Evolutionary conservation across 1,140 invertebrate species (phyloP).

Genomic region (Euura lappo): DNA sequence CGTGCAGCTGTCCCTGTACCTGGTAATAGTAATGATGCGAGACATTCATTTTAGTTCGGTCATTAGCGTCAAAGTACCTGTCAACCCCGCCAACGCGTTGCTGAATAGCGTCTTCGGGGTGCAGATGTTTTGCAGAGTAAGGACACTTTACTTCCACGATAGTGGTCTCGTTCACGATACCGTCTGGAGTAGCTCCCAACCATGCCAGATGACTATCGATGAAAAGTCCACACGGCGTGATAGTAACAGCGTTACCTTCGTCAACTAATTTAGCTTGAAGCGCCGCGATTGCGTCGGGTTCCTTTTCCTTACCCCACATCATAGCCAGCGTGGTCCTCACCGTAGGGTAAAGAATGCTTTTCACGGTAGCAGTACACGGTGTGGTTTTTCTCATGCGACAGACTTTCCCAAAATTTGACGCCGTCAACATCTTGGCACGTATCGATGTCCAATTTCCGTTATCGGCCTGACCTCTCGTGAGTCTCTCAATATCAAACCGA

Average conservation of each 20-base stretch:
- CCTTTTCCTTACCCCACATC: slow-evolving; percentile 35
- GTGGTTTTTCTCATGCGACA: slow-evolving; percentile 34
- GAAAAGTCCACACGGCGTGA: slow-evolving; percentile 44
- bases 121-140: slow-evolving; percentile 21
- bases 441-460: slow-evolving; percentile 38
- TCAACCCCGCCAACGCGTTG: too few relatives aligned
- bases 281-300: slow-evolving; percentile 33
- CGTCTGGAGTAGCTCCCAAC: slow-evolving; percentile 49
- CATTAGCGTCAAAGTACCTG: too few relatives aligned
- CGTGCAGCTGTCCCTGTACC: slow-evolving; percentile 20
- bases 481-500: slow-evolving; percentile 29
- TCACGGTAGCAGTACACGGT: slow-evolving; percentile 34
- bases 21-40: too few relatives aligned
- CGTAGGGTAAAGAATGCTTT: slow-evolving; percentile 34
- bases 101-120: too few relatives aligned
- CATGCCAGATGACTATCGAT: slow-evolving; percentile 35
- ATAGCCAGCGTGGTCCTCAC: slow-evolving; percentile 25
- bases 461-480: slow-evolving; percentile 36
- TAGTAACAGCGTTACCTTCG: slow-evolving; percentile 10
- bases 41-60: too few relatives aligned
- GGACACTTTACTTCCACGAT: slow-evolving; percentile 48
- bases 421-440: slow-evolving; percentile 39
- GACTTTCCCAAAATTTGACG: slow-evolving; percentile 46
- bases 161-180: slow-evolving; percentile 36
- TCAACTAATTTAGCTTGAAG: slow-evolving; percentile 25